Base-by-base conservation (phyloP, 2,888 invertebrate species). In the Agrochola lychnidis region DNA sequence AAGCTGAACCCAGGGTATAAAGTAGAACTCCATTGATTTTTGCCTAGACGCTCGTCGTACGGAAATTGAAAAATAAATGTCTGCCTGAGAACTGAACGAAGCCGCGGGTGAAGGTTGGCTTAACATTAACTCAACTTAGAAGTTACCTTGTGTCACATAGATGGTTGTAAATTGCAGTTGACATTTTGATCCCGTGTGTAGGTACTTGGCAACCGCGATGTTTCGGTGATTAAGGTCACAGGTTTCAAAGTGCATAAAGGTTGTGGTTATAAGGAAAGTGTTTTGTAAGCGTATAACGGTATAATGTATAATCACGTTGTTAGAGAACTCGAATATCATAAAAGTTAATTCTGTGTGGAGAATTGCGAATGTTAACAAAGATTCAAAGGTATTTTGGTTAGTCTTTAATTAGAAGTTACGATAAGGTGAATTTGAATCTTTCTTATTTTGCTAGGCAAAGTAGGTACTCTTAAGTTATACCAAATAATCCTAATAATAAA, bases 21-120 rank as follows among this genome's bases (percentile, higher is more conserved):
- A 68, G n/a, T 79, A 48, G 67, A 61, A 69, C 78, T 14, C 62
- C 63, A 67, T 70, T 84, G 59, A 76, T 76, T 67, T 85, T 85
- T 51, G 30, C 48, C 62, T 45, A 74, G 69, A 73, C 74, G 59
- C 66, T 67, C 42, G 48, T 74, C 69, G 57, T 62, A 70, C 73
- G 83, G 85, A 83, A 80, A 87, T 87, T 82, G 63, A 70, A 83
- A 82, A 87, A 86, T 77, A 85, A 77, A 77, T 68, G 67, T 72
- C 42, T 66, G 61, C 51, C 72, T 79, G 72, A 84, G 73, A 81
- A 56, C 73, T 56, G 59, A 73, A 42, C 61, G 62, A 69, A 79
- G 57, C 57, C 69, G 53, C 73, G 51, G 73, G 30, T 79, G 74
- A 77, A 85, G 83, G 86, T 76, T 76, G 68, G 51, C 53, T 61